Evolutionary conservation across 2,888 invertebrate genomes (phyloP).

Genomic region (Aphidius colemani): DNA sequence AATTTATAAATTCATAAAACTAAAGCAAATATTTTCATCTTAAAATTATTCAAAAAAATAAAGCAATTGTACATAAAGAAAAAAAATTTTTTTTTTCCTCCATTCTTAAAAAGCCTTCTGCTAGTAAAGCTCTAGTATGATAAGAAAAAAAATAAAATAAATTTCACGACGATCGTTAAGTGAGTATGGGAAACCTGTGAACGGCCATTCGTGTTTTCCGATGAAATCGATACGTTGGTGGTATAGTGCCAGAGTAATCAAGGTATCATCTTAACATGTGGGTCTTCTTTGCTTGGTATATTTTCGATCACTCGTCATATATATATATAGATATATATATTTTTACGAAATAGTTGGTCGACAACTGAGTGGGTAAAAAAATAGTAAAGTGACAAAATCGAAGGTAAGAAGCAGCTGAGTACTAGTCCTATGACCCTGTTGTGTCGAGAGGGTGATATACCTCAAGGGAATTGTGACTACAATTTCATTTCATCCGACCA

Average conservation of each 20-base stretch:
- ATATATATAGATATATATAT: too few relatives aligned
- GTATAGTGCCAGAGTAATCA: conserved; percentile 55
- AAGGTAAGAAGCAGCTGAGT: too few relatives aligned
- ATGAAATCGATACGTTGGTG: conserved; percentile 57
- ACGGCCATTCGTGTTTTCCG: conserved; percentile 49
- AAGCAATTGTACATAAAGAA: neutral
- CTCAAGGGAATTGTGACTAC: conserved; percentile 7
- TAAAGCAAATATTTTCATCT: too few relatives aligned
- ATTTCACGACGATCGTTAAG: conserved; percentile 36
- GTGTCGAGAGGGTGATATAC: too few relatives aligned
- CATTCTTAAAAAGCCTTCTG: neutral
- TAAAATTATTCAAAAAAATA: neutral
- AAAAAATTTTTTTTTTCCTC: neutral
- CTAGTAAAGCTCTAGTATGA: too few relatives aligned
- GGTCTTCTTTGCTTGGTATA: conserved; percentile 49
- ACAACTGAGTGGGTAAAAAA: too few relatives aligned
- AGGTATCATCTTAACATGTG: conserved; percentile 59
- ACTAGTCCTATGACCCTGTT: too few relatives aligned
- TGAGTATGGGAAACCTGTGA: conserved; percentile 54
- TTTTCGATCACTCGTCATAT: conserved; percentile 30
- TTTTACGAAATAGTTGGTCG: too few relatives aligned
- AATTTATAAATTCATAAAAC: too few relatives aligned
- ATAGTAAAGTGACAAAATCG: too few relatives aligned
- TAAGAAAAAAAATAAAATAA: neutral
- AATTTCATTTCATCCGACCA: conserved; percentile 17